Evolutionary conservation across 2,113 vertebrate genomes (phyloP).

Genomic region (Actenoides lindsayi): DNA sequence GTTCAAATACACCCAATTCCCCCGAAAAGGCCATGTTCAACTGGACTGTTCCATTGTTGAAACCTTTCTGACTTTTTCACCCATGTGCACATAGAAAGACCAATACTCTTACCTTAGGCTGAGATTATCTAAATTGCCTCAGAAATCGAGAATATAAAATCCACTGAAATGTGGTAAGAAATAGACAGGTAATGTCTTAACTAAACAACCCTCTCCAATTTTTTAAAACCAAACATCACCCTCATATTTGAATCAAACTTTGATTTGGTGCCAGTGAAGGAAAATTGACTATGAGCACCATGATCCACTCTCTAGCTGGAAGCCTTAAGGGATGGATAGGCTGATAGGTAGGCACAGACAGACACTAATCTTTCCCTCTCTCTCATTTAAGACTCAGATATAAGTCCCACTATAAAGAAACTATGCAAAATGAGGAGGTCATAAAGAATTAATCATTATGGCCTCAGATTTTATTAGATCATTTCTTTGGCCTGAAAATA

Average conservation of each 20-base stretch:
- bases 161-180: neutral
- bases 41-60: neutral
- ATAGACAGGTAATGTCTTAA: neutral
- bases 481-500: slow-evolving; percentile 40
- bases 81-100: neutral
- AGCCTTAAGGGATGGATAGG: neutral
- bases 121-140: neutral
- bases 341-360: neutral
- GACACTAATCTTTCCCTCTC: neutral
- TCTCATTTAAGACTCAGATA: neutral
- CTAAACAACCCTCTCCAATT: neutral
- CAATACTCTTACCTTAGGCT: neutral
- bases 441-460: slow-evolving; percentile 23
- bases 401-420: neutral
- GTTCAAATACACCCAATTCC: slow-evolving; percentile 54
- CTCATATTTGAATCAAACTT: neutral
- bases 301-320: neutral
- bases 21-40: neutral
- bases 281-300: neutral
- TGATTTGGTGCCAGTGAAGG: neutral
- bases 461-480: slow-evolving; percentile 31
- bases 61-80: neutral
- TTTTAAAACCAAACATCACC: neutral
- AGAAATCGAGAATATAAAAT: neutral
- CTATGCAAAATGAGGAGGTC: neutral